These are phyloP conservation scores for Gobio occitaniae DNA, from an alignment of 2,797 vertebrate genomes.

Conservation along the genomic window DNA sequence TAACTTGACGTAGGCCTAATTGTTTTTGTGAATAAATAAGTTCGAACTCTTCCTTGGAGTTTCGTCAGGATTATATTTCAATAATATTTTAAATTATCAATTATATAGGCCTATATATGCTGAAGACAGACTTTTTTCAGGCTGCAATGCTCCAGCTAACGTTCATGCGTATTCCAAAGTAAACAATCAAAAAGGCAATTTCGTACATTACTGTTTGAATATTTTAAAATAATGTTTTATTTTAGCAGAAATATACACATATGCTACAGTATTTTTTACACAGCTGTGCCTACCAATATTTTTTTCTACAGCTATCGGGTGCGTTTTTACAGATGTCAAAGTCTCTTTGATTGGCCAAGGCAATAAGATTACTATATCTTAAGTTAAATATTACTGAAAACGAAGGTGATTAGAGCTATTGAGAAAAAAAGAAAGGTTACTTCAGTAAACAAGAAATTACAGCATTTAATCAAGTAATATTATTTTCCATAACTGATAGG, in stretches of 20 bases:
- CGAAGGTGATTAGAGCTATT: background rate
- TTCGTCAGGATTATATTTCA: background rate
- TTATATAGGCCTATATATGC: too few relatives aligned
- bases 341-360: background rate
- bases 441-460: background rate
- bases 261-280: background rate
- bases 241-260: background rate
- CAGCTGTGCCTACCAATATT: background rate
- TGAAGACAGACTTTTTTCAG: background rate
- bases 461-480: background rate
- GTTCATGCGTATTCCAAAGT: background rate
- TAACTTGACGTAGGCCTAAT: background rate
- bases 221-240: background rate
- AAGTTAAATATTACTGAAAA: constrained; percentile 29
- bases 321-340: background rate
- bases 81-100: background rate
- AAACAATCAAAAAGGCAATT: too few relatives aligned
- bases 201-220: background rate
- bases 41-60: background rate
- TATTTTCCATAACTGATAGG: background rate
- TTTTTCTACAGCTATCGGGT: background rate
- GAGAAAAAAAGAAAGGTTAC: background rate
- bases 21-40: background rate
- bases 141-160: background rate
- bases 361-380: background rate